Percentiles rank a stretch among this genome's conserved stretches.
Evolutionary conservation across 1,140 invertebrate genomes (phyloP).

Genomic region (Pseudachorutes palmiensis): DNA sequence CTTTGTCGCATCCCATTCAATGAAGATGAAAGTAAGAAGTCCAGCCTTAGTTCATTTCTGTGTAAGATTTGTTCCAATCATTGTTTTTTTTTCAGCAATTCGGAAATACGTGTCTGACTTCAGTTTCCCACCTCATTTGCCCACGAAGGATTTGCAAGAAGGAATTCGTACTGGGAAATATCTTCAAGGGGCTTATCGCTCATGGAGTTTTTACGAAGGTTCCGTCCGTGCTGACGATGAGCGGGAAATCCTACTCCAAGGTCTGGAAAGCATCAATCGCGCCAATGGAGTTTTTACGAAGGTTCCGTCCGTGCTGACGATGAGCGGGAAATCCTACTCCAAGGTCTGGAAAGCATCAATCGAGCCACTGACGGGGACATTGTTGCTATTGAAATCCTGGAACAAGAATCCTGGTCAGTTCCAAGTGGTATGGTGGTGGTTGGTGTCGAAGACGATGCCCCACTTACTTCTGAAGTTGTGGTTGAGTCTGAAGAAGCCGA

Average conservation of each 20-base stretch:
- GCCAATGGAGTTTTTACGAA: slow-evolving; percentile 93
- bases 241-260: slow-evolving; percentile 69
- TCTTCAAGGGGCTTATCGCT: slow-evolving; percentile 72
- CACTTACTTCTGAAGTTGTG: slow-evolving; percentile 30
- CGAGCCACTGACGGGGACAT: slow-evolving; percentile 88
- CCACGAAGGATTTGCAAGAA: slow-evolving; percentile 60
- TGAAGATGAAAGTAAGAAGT: slow-evolving; percentile 32
- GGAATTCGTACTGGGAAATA: slow-evolving; percentile 71
- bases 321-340: slow-evolving; percentile 58
- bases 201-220: slow-evolving; percentile 94
- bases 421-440: slow-evolving; percentile 72
- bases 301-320: slow-evolving; percentile 79
- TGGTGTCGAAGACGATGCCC: slow-evolving; percentile 52
- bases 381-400: slow-evolving; percentile 84
- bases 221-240: slow-evolving; percentile 69
- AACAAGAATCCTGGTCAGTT: slow-evolving; percentile 79
- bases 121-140: slow-evolving; percentile 73
- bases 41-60: no score
- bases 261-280: slow-evolving; percentile 76
- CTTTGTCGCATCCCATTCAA: slow-evolving; percentile 32
- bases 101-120: slow-evolving; percentile 24
- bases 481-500: slow-evolving; percentile 57
- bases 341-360: slow-evolving; percentile 81
- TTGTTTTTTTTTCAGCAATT: slow-evolving; percentile 18
- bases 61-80: no score